Base-by-base conservation (phyloP, 2,797 vertebrate species). In the Acanthurus lineatus region DNA sequence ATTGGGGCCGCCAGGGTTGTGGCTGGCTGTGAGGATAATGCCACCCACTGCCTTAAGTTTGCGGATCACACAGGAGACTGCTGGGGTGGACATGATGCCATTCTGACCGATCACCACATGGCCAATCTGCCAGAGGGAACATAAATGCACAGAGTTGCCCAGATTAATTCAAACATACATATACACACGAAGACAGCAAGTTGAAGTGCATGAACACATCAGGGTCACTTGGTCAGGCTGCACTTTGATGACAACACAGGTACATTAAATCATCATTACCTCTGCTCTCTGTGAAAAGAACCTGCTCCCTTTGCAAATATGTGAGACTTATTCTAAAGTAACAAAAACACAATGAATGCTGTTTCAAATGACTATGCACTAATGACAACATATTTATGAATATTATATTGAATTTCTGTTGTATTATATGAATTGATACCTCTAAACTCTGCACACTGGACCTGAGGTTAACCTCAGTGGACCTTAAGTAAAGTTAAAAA, bases 11-110 rank as follows among this genome's bases (percentile, higher is more conserved):
- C 98, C 98, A 0, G 98, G 98, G 90, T 99, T 99, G 94, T 99
- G 98, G 86, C 98, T 99, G 88, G 98, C 98, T 0, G 98, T 99
- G 72, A 99, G 93, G 87, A 99, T 99, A 87, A 99, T 99, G 48
- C 98, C 98, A 0, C 98, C 98, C 0, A 99, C 96, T 20, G 98
- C 98, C 91, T 98, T 97, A 77, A 96, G 95, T 91, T 99, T 98
- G 77, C 98, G 96, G 93, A 99, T 99, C 91, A 99, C 96, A 93
- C 98, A 99, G 92, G 98, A 99, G 66, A 99, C 97, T 0, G 98
- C 97, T 0, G 98, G 98, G 0, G 98, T 99, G 83, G 98, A 99
- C 89, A 99, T 97, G 90, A 99, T 99, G 61, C 98, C 98, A 70
- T 99, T 95, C 93, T 99, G 97, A 79, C 98, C 98, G 20, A 99